These are phyloP conservation scores for Drosophila arawakana DNA, from an alignment of 1,140 invertebrate species.

Conservation along the genomic window DNA sequence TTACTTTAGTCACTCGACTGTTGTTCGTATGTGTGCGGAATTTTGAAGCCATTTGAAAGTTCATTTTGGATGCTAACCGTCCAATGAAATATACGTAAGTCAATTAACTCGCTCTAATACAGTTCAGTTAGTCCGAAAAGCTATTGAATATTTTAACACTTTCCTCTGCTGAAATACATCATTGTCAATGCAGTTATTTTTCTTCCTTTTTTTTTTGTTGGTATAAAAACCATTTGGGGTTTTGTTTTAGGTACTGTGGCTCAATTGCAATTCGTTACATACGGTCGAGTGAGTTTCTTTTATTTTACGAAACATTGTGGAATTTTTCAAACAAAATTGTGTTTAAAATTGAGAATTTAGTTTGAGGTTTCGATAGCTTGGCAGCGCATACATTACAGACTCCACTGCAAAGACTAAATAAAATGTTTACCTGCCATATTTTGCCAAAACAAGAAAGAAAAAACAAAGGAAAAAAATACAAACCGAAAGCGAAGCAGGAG, in stretches of 20 bases:
- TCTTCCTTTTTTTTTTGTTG: no score
- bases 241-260: neutral
- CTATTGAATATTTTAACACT: neutral
- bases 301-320: neutral
- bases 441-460: no score
- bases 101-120: neutral
- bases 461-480: neutral
- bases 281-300: neutral
- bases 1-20: neutral
- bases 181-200: neutral
- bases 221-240: neutral
- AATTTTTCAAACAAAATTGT: neutral
- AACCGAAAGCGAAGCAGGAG: neutral
- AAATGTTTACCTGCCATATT: conserved; percentile 14
- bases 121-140: neutral
- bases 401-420: neutral
- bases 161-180: neutral
- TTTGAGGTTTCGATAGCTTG: neutral
- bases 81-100: neutral
- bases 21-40: neutral
- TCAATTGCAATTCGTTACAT: neutral
- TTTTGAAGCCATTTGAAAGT: neutral
- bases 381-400: neutral
- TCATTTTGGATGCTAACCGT: neutral
- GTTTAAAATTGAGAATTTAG: neutral